These are phyloP conservation scores for Plumapathes pennacea DNA, from an alignment of 92 coral and sea anemone genomes.

Conservation along the genomic window DNA sequence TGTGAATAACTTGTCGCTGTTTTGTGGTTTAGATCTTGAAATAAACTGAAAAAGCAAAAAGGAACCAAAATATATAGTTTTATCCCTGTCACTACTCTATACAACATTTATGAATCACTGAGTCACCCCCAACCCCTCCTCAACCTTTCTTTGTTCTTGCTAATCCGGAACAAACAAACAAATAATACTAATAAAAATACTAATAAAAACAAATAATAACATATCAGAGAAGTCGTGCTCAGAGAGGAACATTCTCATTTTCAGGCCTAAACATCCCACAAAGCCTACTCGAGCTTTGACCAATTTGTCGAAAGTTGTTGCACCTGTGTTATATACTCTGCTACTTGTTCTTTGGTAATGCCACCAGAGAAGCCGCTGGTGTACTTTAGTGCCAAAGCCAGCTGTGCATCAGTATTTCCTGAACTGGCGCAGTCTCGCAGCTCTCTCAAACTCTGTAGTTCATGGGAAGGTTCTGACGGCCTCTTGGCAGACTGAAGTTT, in stretches of 20 bases:
- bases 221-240: too few species aligned
- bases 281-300: too few species aligned
- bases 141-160: too few species aligned
- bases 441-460: slow-evolving; percentile 79
- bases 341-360: slow-evolving; percentile 63
- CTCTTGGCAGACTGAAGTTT: slow-evolving; percentile 51
- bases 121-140: too few species aligned
- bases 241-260: too few species aligned
- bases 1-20: slow-evolving; percentile 71
- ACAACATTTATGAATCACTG: too few species aligned
- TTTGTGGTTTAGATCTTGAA: slow-evolving; percentile 69
- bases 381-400: slow-evolving; percentile 82
- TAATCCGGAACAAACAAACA: too few species aligned
- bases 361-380: slow-evolving; percentile 89
- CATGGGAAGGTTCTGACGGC: slow-evolving; percentile 65
- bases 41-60: slow-evolving; percentile 61
- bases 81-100: too few species aligned
- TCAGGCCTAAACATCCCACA: too few species aligned
- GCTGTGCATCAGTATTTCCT: slow-evolving; percentile 83
- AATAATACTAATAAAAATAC: neutral
- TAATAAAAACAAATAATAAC: neutral
- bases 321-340: slow-evolving; percentile 78
- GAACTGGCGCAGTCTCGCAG: slow-evolving; percentile 78
- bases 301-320: too few species aligned
- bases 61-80: too few species aligned